Conservation (phyloP, 1,140 invertebrate genomes). For the Drosophila kepulauana region DNA sequence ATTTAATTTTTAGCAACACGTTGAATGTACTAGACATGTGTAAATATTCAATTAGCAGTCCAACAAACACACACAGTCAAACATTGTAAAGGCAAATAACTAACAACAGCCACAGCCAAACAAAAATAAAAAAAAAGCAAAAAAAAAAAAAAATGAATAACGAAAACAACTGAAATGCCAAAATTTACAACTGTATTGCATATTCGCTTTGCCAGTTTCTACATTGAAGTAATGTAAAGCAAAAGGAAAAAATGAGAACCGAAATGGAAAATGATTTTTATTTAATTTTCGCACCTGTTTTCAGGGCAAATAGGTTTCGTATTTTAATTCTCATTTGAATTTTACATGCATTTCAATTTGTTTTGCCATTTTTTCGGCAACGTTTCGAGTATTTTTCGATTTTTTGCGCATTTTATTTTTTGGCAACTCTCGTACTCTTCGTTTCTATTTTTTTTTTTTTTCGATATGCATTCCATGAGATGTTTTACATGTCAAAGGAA, state of each 20-base stretch:
- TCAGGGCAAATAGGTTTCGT: constrained; percentile 56
- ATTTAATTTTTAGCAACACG: constrained; percentile 2
- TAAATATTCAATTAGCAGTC: constrained; percentile 61
- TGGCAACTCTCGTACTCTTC: neutral
- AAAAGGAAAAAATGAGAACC: neutral
- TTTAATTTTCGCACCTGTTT: constrained; percentile 69
- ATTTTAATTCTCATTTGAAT: constrained; percentile 71
- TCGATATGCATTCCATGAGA: constrained; percentile 42
- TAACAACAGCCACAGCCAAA: constrained; percentile 11
- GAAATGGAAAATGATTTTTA: constrained; percentile 42
- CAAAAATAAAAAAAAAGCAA: neutral
- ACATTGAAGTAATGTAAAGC: neutral
- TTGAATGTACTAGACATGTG: constrained; percentile 6
- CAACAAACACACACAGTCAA: constrained; percentile 11
- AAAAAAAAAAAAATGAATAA: neutral
- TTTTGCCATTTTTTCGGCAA: constrained; percentile 31
- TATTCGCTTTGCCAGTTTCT: constrained; percentile 9
- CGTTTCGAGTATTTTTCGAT: constrained; percentile 11
- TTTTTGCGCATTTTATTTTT: constrained; percentile 24
- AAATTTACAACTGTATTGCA: constrained; percentile 16
- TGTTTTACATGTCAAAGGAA: constrained; percentile 78
- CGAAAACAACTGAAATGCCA: neutral
- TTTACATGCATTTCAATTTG: constrained; percentile 69
- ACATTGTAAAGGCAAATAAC: constrained; percentile 24
- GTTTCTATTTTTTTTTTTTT: neutral